Percentiles rank a stretch among this genome's conserved stretches.
phyloP scores from a whole-genome alignment of 1,140 invertebrate species.

The Cydia strobilella region DNA sequence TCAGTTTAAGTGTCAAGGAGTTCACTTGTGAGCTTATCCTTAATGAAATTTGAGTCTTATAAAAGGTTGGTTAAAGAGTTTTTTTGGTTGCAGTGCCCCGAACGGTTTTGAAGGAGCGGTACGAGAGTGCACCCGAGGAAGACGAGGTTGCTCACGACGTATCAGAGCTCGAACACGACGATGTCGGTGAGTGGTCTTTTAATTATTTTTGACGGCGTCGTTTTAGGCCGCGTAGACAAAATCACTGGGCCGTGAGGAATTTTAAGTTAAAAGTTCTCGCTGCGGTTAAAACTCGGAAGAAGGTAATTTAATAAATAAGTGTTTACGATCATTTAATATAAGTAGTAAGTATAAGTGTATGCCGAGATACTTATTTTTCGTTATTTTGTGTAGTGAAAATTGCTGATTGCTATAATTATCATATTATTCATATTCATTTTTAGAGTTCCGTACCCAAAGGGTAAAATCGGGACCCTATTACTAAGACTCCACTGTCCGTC shows the following conservation, averaged over 20 bases:
- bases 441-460: no score
- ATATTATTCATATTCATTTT: no score
- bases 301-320: not conserved
- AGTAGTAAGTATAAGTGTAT: no score
- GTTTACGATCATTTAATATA: no score
- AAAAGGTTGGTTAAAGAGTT: slow-evolving; percentile 43
- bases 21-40: slow-evolving; percentile 41
- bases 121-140: slow-evolving; percentile 86
- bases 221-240: slow-evolving; percentile 5
- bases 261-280: not conserved
- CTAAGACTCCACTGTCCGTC: no score
- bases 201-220: slow-evolving; percentile 39
- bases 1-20: slow-evolving; percentile 48
- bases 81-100: slow-evolving; percentile 86
- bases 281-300: not conserved
- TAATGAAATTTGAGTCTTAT: slow-evolving; percentile 41
- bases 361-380: no score
- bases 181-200: slow-evolving; percentile 70
- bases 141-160: slow-evolving; percentile 83
- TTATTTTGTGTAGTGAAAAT: no score
- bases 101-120: slow-evolving; percentile 90
- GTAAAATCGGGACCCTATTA: no score
- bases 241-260: slow-evolving; percentile 9
- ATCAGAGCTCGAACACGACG: slow-evolving; percentile 77
- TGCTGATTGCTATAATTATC: no score